phyloP scores from a whole-genome alignment of 2,797 vertebrate species.

The Eptatretus atami region DNA sequence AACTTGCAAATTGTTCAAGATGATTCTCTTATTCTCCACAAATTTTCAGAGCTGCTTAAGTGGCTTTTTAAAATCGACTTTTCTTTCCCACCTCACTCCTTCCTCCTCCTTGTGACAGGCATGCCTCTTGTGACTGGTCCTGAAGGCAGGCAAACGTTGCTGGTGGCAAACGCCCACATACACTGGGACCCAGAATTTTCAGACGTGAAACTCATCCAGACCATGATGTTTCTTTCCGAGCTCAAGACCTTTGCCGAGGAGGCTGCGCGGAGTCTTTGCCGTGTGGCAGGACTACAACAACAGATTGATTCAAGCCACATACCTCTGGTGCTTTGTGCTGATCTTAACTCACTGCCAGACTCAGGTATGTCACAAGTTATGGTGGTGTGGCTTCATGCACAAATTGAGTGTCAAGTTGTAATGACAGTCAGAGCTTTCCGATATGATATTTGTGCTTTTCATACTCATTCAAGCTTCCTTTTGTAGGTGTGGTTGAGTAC shows the following conservation, averaged over 20 bases:
- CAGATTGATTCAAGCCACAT: conserved; percentile 33
- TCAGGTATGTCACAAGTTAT: conserved; percentile 25
- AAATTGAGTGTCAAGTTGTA: too few species aligned
- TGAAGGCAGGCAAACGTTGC: conserved; percentile 41
- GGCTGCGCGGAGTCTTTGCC: conserved; percentile 17
- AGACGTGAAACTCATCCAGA: conserved; percentile 84
- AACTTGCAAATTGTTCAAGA: too few species aligned
- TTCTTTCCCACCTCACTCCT: too few species aligned
- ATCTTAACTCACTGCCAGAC: conserved; percentile 96
- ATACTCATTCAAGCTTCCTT: conserved; percentile 9
- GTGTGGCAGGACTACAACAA: conserved; percentile 24
- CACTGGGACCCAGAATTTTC: conserved; percentile 97
- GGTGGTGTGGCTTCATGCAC: too few species aligned
- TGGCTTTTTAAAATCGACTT: too few species aligned
- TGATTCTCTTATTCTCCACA: too few species aligned
- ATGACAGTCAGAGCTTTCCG: too few species aligned
- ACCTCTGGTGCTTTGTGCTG: conserved; percentile 78
- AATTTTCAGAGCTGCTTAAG: too few species aligned
- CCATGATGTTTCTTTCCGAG: conserved; percentile 95
- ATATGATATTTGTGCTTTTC: too few species aligned
- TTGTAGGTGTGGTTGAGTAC: conserved; percentile 70
- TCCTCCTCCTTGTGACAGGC: too few species aligned
- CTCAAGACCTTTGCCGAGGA: conserved; percentile 75
- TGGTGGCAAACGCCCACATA: conserved; percentile 91
- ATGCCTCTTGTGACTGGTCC: background rate